Percentiles rank a stretch among this genome's conserved stretches.
Evolutionary conservation across 2,797 vertebrate genomes (phyloP).

Genomic region (Rhadinocentrus ornatus): DNA sequence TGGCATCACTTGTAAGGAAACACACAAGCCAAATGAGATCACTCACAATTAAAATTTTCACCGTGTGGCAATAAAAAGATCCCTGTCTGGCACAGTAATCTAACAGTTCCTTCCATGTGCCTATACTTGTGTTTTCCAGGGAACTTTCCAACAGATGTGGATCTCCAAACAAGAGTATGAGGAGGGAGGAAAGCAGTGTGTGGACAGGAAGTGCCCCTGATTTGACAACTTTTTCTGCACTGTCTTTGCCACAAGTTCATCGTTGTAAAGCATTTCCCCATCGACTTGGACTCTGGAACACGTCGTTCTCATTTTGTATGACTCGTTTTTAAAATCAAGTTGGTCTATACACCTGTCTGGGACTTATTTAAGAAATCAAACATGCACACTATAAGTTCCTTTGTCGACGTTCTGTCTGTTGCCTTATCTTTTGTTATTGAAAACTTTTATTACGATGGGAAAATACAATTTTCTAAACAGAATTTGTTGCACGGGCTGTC

Average conservation of each 20-base stretch:
- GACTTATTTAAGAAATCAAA: conserved; percentile 49
- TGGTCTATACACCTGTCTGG: conserved; percentile 46
- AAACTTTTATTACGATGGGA: conserved; percentile 13
- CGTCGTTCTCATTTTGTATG: conserved; percentile 59
- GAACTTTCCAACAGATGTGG: conserved; percentile 99
- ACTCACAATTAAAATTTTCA: neutral
- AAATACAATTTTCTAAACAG: neutral
- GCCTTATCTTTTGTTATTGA: conserved; percentile 50
- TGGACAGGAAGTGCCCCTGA: conserved; percentile 98
- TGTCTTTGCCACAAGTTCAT: conserved; percentile 42
- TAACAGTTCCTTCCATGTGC: neutral
- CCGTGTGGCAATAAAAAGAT: neutral
- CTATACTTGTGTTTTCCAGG: conserved; percentile 77
- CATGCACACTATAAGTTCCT: conserved; percentile 35
- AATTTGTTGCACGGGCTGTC: conserved; percentile 16
- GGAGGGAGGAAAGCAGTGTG: conserved; percentile 98
- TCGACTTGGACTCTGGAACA: conserved; percentile 89
- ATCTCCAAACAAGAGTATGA: conserved; percentile 99
- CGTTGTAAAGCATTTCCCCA: conserved; percentile 51
- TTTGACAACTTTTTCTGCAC: conserved; percentile 35
- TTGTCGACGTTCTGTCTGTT: conserved; percentile 31
- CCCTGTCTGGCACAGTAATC: neutral
- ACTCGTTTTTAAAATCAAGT: conserved; percentile 42
- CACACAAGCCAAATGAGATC: neutral
- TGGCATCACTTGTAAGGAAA: conserved; percentile 93